These are phyloP conservation scores for Atractosteus spatula DNA, from an alignment of 2,113 vertebrate species.

Conservation along the genomic window DNA sequence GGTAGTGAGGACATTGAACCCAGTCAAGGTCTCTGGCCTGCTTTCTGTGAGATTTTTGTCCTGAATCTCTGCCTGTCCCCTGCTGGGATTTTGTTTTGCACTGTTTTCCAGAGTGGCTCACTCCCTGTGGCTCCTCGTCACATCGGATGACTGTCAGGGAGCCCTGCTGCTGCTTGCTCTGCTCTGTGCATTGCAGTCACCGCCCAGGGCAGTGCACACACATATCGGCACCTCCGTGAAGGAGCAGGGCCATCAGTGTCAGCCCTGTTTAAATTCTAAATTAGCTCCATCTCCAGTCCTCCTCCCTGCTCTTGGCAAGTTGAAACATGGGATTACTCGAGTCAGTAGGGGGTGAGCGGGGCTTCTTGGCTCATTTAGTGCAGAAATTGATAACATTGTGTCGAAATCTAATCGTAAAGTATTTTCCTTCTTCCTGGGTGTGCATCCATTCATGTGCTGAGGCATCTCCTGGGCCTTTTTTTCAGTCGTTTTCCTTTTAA, in stretches of 20 bases:
- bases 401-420: too few relatives aligned
- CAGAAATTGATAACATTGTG: too few relatives aligned
- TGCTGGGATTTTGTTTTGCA: not conserved
- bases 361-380: too few relatives aligned
- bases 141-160: not conserved
- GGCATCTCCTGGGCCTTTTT: too few relatives aligned
- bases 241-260: not conserved
- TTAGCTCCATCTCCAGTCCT: not conserved
- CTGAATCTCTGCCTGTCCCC: slow-evolving; percentile 18
- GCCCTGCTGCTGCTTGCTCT: not conserved
- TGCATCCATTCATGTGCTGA: too few relatives aligned
- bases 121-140: not conserved
- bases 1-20: slow-evolving; percentile 40
- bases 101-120: not conserved
- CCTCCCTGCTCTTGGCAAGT: not conserved
- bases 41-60: slow-evolving; percentile 18
- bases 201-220: not conserved
- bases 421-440: too few relatives aligned
- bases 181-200: not conserved
- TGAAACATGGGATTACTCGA: not conserved
- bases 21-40: not conserved
- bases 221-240: not conserved
- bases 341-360: too few relatives aligned
- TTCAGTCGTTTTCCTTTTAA: too few relatives aligned
- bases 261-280: not conserved